Evolutionary conservation across 1,140 invertebrate species (phyloP), one percentile per base, ranked within the genome.

Genomic region (Laodelphax striatellus): DNA sequence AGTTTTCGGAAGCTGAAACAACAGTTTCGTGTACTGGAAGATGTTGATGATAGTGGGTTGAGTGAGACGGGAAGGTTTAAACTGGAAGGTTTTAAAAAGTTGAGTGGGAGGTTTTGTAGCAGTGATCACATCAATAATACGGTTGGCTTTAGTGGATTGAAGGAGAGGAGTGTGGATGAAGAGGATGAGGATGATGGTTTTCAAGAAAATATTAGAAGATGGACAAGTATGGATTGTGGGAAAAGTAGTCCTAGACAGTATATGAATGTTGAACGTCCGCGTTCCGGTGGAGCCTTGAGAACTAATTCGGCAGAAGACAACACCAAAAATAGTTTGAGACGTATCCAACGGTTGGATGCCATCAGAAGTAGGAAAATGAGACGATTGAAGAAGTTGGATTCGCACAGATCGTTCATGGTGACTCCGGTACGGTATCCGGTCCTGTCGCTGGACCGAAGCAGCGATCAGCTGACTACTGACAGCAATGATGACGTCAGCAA

Each of bases 211-310:
- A 63, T 64, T 13, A 50, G 60, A 22, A 60, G 63, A 56, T 66
- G 65, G 65, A 58, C 64, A 43, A 66, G 65, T 61, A 55, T 64
- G 21, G 65, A 66, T 55, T 60, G 62, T 50, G 46, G 16, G 8
- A 50, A 17, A 19, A 22, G 21, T 50, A 22, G 21, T 50, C 16
- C 46, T 10, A 6, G 46, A 50, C 16, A 50, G 24, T 28, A 28
- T 28, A 28, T 28, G 6, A 4, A 6, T 50, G 16, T 17, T 6
- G 46, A 50, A 10, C 46, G 46, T 50, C 46, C 46, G 8, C 46
- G 46, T 38, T 38, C 34, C 10, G 11, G 34, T 38, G 34, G 34
- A 38, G 10, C 34, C 6, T 10, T 17, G 6, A 50, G 46, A 9
- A 19, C 21, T 50, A 19, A 22, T 17, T 50, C 46, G 1, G 21